Evolutionary conservation across 2,888 invertebrate species (phyloP).

Genomic region (Microchrysa polita): DNA sequence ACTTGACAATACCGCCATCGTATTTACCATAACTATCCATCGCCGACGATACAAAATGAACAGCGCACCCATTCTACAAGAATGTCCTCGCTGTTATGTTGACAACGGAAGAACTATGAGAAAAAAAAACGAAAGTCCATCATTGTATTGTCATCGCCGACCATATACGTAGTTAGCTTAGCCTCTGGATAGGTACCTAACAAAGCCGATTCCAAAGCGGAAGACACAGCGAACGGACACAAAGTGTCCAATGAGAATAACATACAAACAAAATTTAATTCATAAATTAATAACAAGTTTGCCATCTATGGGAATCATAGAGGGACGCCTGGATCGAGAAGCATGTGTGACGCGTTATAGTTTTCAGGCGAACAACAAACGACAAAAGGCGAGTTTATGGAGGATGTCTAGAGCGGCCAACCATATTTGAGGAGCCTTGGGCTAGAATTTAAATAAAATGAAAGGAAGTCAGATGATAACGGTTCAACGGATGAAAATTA

Average conservation of each 20-base stretch:
- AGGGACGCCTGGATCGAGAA: background rate
- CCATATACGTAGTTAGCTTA: background rate
- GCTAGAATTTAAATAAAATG: conserved; percentile 10
- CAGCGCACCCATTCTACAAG: background rate
- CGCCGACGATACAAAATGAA: background rate
- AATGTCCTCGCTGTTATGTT: background rate
- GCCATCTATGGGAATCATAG: background rate
- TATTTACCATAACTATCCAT: too few relatives aligned
- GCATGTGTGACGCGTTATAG: background rate
- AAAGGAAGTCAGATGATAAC: conserved; percentile 29
- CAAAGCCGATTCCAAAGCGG: background rate
- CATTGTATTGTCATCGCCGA: too few relatives aligned
- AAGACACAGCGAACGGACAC: conserved; percentile 5
- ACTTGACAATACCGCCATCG: conserved; percentile 26
- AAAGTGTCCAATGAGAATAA: conserved; percentile 24
- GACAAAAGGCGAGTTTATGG: background rate
- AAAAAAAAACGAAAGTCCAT: background rate
- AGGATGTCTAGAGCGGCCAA: background rate
- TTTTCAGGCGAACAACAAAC: conserved; percentile 18
- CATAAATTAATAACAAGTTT: conserved; percentile 37
- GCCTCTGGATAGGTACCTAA: background rate
- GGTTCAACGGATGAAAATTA: conserved; percentile 14
- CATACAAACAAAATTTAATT: conserved; percentile 26
- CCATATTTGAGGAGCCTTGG: background rate
- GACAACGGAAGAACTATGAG: conserved; percentile 28